phyloP scores from a whole-genome alignment of 1,140 invertebrate genomes.

The Gonatopus flavifemur region DNA sequence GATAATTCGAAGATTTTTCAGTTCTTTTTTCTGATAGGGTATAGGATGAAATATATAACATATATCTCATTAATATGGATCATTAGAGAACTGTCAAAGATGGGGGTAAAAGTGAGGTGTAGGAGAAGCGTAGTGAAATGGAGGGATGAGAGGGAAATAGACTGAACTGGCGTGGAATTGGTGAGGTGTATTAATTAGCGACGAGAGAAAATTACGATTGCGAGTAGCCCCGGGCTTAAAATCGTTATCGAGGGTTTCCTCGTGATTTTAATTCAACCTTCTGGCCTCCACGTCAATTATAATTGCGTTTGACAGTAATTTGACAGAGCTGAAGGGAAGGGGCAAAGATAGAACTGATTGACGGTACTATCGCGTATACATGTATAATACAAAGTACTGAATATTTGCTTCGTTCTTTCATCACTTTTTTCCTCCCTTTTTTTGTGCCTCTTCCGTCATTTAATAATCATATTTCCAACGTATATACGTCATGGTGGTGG shows the following conservation, averaged over 20 bases:
- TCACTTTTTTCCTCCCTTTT: background rate
- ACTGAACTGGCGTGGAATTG: constrained; percentile 14
- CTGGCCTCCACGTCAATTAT: constrained; percentile 30
- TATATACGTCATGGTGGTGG: too few species aligned
- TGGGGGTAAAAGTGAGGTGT: too few species aligned
- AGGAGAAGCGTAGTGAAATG: background rate
- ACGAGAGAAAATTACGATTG: constrained; percentile 34
- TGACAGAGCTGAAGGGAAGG: constrained; percentile 25
- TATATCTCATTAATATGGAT: too few species aligned
- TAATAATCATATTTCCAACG: too few species aligned
- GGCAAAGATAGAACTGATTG: constrained; percentile 20
- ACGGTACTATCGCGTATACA: constrained; percentile 16
- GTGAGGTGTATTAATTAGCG: constrained; percentile 42
- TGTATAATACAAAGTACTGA: too few species aligned
- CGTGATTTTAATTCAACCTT: constrained; percentile 29
- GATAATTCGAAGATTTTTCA: too few species aligned
- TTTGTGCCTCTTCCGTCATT: too few species aligned
- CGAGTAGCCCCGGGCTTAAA: constrained; percentile 28
- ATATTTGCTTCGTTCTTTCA: background rate
- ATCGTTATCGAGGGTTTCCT: constrained; percentile 34
- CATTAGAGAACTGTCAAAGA: too few species aligned
- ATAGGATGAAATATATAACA: too few species aligned
- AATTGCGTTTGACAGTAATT: constrained; percentile 38
- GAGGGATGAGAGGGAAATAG: background rate
- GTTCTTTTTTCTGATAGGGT: too few species aligned